Evolutionary conservation across 2,113 vertebrate species (phyloP).

Genomic region (Stictonetta naevosa): DNA sequence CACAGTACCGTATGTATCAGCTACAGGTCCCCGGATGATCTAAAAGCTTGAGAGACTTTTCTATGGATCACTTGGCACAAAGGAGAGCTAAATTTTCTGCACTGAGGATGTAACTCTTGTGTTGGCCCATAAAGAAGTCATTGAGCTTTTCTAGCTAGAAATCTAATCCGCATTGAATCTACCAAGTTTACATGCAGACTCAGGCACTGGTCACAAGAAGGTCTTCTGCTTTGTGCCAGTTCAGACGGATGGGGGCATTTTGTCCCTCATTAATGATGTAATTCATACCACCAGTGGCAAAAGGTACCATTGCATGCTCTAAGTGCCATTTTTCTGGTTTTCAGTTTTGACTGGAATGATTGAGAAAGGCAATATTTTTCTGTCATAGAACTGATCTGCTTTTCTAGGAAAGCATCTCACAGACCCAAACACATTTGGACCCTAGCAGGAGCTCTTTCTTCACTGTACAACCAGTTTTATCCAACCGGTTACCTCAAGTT

Average conservation of each 20-base stretch:
- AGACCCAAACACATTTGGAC: background rate
- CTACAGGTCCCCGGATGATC: background rate
- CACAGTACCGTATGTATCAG: background rate
- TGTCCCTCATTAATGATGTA: background rate
- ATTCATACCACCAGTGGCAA: background rate
- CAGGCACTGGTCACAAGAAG: background rate
- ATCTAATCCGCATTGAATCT: background rate
- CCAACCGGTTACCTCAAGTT: background rate
- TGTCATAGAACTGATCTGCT: background rate
- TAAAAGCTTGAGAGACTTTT: background rate
- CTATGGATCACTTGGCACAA: background rate
- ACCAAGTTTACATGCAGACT: background rate
- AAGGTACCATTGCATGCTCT: background rate
- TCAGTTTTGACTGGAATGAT: background rate
- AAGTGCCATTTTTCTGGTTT: background rate
- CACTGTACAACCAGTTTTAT: slow-evolving; percentile 30
- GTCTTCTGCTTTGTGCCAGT: background rate
- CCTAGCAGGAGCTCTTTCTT: background rate
- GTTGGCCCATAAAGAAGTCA: background rate
- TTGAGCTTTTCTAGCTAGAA: background rate
- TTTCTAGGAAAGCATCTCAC: background rate
- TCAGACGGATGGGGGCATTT: background rate
- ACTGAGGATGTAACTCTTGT: background rate
- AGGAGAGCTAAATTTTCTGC: background rate
- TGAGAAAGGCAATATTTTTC: background rate